These are phyloP conservation scores for Anodontia alba DNA, from an alignment of 2,888 invertebrate species.

Conservation along the genomic window DNA sequence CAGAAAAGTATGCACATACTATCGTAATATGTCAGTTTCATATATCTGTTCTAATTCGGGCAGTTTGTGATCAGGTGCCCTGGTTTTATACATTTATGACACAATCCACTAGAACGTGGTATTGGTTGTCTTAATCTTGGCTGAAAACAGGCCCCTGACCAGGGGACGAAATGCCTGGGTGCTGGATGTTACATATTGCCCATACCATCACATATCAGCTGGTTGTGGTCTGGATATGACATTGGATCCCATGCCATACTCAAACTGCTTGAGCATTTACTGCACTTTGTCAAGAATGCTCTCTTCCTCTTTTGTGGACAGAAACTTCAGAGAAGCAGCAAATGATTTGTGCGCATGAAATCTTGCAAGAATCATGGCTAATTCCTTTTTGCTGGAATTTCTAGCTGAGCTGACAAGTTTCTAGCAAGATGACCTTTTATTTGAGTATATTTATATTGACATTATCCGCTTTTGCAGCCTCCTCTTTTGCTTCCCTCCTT, in stretches of 20 bases:
- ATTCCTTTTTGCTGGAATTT: background rate
- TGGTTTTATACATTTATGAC: background rate
- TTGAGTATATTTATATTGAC: background rate
- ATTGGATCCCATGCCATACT: background rate
- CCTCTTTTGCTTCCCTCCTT: background rate
- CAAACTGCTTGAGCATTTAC: background rate
- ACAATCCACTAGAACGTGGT: background rate
- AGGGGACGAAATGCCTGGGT: background rate
- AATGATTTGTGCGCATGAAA: background rate
- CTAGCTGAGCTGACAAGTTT: no score
- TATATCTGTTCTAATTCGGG: background rate
- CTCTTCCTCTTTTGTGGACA: background rate
- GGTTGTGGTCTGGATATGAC: no score
- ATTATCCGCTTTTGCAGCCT: background rate
- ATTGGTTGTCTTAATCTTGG: background rate
- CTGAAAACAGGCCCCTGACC: background rate
- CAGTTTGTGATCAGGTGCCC: background rate
- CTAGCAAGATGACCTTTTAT: background rate
- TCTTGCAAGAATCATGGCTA: background rate
- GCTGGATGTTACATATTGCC: background rate
- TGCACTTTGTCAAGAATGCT: background rate
- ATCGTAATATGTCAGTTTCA: background rate
- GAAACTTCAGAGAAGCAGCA: background rate
- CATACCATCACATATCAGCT: background rate
- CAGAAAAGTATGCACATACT: no score